These are phyloP conservation scores for Calyptomena viridis DNA, from an alignment of 2,113 vertebrate genomes.

Conservation along the genomic window DNA sequence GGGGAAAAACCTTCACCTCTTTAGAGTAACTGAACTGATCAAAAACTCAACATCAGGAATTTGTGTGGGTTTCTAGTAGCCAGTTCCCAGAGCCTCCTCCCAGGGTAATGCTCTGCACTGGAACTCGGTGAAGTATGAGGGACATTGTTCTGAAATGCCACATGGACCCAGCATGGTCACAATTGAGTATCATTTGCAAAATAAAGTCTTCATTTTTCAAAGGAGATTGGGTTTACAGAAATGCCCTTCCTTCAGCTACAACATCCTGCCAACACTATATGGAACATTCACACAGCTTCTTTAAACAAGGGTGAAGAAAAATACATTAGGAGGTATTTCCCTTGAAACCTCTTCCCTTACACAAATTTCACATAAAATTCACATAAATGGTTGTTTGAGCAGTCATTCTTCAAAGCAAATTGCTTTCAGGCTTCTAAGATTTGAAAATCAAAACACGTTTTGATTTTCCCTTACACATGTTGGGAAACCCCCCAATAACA, in stretches of 20 bases:
- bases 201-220: background rate
- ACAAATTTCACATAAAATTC: background rate
- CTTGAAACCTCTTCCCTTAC: background rate
- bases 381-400: background rate
- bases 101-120: background rate
- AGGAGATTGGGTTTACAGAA: background rate
- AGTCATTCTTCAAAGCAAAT: background rate
- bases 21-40: background rate
- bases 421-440: background rate
- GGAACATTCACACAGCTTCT: background rate
- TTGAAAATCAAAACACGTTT: background rate
- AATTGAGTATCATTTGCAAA: background rate
- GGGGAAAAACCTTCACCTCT: background rate
- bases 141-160: background rate
- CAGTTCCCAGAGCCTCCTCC: background rate
- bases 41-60: background rate
- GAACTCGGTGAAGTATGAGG: background rate
- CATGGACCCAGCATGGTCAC: background rate
- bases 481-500: background rate
- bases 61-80: background rate
- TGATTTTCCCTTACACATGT: background rate
- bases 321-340: background rate
- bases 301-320: background rate
- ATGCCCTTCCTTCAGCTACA: background rate
- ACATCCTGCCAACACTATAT: background rate